Conservation (phyloP, 2,888 invertebrate genomes). For the Oeneis ivallda region DNA sequence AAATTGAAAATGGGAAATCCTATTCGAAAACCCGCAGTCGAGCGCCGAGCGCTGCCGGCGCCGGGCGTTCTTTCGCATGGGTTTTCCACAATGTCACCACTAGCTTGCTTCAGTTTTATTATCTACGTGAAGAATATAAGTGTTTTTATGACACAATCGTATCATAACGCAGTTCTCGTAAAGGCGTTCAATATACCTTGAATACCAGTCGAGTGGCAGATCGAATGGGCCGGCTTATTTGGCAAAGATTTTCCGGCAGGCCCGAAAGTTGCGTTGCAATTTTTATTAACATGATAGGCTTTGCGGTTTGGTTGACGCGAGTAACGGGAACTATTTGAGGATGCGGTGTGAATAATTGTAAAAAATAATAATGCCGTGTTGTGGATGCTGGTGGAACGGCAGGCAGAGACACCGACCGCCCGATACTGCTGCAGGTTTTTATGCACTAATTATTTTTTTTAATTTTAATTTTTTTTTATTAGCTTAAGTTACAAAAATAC, state of each 20-base stretch:
- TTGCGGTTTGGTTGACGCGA: neutral
- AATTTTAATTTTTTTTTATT: neutral
- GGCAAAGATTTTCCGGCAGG: neutral
- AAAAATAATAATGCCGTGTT: slow-evolving; percentile 66
- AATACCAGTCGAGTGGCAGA: neutral
- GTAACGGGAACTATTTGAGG: neutral
- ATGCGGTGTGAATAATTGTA: slow-evolving; percentile 36
- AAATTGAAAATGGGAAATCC: slow-evolving; percentile 54
- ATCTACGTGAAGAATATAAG: slow-evolving; percentile 46
- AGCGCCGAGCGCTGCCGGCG: slow-evolving; percentile 63
- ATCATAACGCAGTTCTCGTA: slow-evolving; percentile 5
- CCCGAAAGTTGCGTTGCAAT: slow-evolving; percentile 9
- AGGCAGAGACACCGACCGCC: slow-evolving; percentile 76
- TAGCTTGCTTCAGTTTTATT: slow-evolving; percentile 45
- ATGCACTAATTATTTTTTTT: neutral
- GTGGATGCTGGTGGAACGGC: slow-evolving; percentile 79
- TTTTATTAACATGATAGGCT: slow-evolving; percentile 2
- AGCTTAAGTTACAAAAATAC: neutral
- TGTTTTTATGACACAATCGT: slow-evolving; percentile 24
- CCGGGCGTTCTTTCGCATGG: slow-evolving; percentile 51
- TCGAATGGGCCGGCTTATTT: neutral
- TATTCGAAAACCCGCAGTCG: slow-evolving; percentile 60
- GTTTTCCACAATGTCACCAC: slow-evolving; percentile 44
- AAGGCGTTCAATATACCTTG: slow-evolving; percentile 8
- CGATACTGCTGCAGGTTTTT: slow-evolving; percentile 63